Base-by-base conservation (phyloP, 1,140 invertebrate species). In the Polypedilum vanderplanki region DNA sequence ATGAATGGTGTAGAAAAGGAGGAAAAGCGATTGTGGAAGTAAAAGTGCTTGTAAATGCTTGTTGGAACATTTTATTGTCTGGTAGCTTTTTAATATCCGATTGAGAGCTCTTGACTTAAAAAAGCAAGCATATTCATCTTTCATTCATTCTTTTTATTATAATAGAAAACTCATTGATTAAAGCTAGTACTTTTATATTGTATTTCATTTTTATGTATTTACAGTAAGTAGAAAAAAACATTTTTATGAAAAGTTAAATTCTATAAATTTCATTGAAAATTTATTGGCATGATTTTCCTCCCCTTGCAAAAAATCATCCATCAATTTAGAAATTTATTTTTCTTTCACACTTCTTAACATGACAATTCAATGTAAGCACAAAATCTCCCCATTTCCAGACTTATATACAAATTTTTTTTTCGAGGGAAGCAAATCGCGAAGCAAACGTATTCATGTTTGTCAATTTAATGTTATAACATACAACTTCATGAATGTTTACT, bases 11-110 rank as follows among this genome's bases (percentile, higher is more conserved):
- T 33, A 33, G 24, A 33, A 33, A 5, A 33, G 24, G 24, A 33
- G 24, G 24, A 33, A 33, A 5, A 33, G 10, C 1, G 46, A 4
- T 57, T 12, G 46, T 12, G 46, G 46, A 15, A 57, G 12, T 12
- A 57, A 57, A 57, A 12, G n/a, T 57, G n/a, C 46, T 57, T 57
- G 46, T 57, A 57, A 57, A 57, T 57, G n/a, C 46, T 57, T 57
- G 46, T n/a, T 57, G 46, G 46, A 70, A 22, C 65, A 70, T 70
- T 70, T 70, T 70, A 70, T 70, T 70, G 65, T 70, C 65, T 70
- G 65, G 12, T 57, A 57, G 46, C 65, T 70, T 70, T 70, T 70
- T 70, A 70, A 70, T 70, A 70, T 70, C 65, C 65, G 65, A 70
- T 70, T 70, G 65, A 70, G 65, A 70, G 65, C 10, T 70, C 65